Conservation (phyloP, 2,113 vertebrate species). For the Ranitomeya variabilis region DNA sequence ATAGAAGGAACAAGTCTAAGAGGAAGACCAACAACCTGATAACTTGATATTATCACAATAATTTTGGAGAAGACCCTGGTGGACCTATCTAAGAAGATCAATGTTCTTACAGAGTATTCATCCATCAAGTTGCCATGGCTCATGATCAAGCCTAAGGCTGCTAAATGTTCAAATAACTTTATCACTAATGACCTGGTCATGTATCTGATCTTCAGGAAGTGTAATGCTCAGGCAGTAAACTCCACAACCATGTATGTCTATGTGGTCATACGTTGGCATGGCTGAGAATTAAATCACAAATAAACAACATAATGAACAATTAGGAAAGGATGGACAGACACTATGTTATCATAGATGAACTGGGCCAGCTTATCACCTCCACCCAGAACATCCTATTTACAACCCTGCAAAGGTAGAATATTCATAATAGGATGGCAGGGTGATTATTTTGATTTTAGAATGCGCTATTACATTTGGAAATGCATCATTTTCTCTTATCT, state of each 20-base stretch:
- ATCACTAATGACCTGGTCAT: background rate
- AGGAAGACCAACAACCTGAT: no score
- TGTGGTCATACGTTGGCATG: background rate
- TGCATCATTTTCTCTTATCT: conserved; percentile 19
- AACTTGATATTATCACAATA: no score
- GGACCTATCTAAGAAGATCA: no score
- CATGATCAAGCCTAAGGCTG: no score
- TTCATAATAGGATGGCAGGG: background rate
- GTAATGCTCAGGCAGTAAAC: background rate
- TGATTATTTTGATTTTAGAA: conserved; percentile 13
- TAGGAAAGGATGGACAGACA: background rate
- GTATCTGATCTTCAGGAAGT: background rate
- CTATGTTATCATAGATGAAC: background rate
- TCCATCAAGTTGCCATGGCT: no score
- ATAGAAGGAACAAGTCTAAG: no score
- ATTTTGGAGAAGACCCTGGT: no score
- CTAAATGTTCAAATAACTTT: background rate
- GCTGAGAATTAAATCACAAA: background rate
- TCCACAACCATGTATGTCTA: background rate
- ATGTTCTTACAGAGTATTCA: no score
- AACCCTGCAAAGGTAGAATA: background rate
- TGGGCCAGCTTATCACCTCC: background rate
- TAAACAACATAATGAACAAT: background rate
- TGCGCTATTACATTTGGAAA: conserved; percentile 4
- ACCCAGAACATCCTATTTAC: background rate